phyloP scores from a whole-genome alignment of 2,113 vertebrate species.

The Perca schrenkii region DNA sequence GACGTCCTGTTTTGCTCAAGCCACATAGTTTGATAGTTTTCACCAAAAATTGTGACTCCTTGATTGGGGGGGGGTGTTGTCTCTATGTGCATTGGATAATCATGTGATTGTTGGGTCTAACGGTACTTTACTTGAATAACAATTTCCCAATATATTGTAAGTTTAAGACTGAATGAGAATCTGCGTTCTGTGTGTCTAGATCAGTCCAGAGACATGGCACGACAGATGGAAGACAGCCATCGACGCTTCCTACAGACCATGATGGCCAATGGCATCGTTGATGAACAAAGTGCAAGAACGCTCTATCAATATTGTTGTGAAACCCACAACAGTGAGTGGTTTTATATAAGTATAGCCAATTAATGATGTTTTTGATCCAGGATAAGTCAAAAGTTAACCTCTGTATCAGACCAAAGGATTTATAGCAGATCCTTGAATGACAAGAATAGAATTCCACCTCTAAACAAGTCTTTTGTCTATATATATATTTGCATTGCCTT shows the following conservation, averaged over 20 bases:
- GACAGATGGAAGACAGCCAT: constrained; percentile 88
- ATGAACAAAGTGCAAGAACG: constrained; percentile 76
- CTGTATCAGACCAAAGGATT: not conserved
- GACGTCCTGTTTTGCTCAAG: not conserved
- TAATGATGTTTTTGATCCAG: not conserved
- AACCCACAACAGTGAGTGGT: constrained; percentile 84
- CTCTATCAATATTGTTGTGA: constrained; percentile 88
- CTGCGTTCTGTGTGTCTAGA: not conserved
- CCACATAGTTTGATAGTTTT: too few species aligned
- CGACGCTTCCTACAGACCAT: constrained; percentile 91
- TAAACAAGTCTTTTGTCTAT: not conserved
- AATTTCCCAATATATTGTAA: not conserved
- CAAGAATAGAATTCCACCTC: not conserved
- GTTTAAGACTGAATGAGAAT: too few species aligned
- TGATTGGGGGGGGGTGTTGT: not conserved
- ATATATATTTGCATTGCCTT: not conserved
- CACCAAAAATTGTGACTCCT: not conserved
- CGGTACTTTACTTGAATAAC: not conserved
- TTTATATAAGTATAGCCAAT: not conserved
- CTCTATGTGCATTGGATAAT: not conserved
- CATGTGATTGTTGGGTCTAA: not conserved
- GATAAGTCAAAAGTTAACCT: not conserved
- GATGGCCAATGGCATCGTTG: constrained; percentile 89
- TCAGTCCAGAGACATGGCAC: constrained; percentile 68
- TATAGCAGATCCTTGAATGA: not conserved